These are phyloP conservation scores for Platypus cylindrus DNA, from an alignment of 2,888 invertebrate genomes.

Conservation along the genomic window DNA sequence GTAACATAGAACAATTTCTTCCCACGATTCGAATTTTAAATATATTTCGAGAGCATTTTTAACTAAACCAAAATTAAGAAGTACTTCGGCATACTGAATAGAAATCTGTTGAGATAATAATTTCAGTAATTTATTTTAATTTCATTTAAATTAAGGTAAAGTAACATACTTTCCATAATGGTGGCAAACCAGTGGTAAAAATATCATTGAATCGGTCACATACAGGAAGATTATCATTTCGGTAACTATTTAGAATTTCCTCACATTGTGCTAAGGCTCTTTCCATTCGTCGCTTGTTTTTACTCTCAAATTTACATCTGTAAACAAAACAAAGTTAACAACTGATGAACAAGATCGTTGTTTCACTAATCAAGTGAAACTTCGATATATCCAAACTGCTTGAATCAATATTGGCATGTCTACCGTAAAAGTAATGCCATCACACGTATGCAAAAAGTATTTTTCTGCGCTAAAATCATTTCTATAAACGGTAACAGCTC, in stretches of 20 bases:
- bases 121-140: background rate
- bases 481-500: slow-evolving; percentile 69
- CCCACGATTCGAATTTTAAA: slow-evolving; percentile 70
- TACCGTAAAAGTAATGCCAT: slow-evolving; percentile 47
- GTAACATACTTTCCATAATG: slow-evolving; percentile 51
- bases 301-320: slow-evolving; percentile 63
- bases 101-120: slow-evolving; percentile 37
- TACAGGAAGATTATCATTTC: slow-evolving; percentile 33
- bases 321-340: slow-evolving; percentile 1
- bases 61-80: slow-evolving; percentile 67
- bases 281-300: slow-evolving; percentile 71
- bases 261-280: slow-evolving; percentile 80
- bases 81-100: slow-evolving; percentile 62
- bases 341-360: no score
- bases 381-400: no score
- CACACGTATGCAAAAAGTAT: slow-evolving; percentile 65
- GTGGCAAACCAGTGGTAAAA: slow-evolving; percentile 59
- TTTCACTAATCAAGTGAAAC: no score
- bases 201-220: slow-evolving; percentile 42
- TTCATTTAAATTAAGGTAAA: background rate
- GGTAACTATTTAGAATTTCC: slow-evolving; percentile 52
- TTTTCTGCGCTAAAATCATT: slow-evolving; percentile 48
- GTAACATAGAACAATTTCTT: slow-evolving; percentile 86
- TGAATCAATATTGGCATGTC: slow-evolving; percentile 1
- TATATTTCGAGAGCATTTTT: slow-evolving; percentile 77